Base-by-base conservation (phyloP, 1,140 invertebrate species). In the Helicorthomorpha holstii region DNA sequence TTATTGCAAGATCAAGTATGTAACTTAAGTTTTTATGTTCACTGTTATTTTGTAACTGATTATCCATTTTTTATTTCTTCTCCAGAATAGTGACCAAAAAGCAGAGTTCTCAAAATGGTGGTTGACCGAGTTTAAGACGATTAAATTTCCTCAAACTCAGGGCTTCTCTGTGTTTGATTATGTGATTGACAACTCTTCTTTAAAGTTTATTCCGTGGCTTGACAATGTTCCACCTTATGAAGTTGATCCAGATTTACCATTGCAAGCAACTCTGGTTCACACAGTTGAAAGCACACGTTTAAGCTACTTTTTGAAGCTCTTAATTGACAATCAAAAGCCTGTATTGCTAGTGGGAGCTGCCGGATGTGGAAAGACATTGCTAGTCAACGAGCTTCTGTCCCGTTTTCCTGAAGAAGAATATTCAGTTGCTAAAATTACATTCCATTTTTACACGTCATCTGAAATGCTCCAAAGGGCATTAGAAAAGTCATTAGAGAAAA, bases 21-120 rank as follows among this genome's bases (percentile, higher is more conserved):
- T 45, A 45, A 22, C 19, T 12, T 12, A 45, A 22, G 3, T n/a
- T n/a, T n/a, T n/a, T 45, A 45, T 45, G 14, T 10, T 10, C 14
- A 45, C 21, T 45, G 10, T 10, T 3, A 10, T 48, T 48, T 48
- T 10, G 23, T 48, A 23, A 24, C 3, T 24, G 19, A 48, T 23
- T 3, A 3, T n/a, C 10, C 16, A 34, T 7, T 34, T 27, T 24
- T 27, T 21, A 54, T 44, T 25, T 54, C 38, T 57, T 48, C 58
- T 60, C 25, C 58, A 80, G 76, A 62, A 75, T 12, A 67, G 73
- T 1, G 90, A 95, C 67, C 89, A 90, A 79, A 76, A 89, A 47
- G 81, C 82, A 46, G 89, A 97, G 66, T 97, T 95, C 64, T 89
- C 85, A 10, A 95, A 96, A 73, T 97, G 92, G 92, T 98, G 89